A percentile compares a stretch with the other conserved stretches of the same genome.
Evolutionary conservation across 2,113 vertebrate genomes (phyloP).

Genomic region (Macrotus californicus): DNA sequence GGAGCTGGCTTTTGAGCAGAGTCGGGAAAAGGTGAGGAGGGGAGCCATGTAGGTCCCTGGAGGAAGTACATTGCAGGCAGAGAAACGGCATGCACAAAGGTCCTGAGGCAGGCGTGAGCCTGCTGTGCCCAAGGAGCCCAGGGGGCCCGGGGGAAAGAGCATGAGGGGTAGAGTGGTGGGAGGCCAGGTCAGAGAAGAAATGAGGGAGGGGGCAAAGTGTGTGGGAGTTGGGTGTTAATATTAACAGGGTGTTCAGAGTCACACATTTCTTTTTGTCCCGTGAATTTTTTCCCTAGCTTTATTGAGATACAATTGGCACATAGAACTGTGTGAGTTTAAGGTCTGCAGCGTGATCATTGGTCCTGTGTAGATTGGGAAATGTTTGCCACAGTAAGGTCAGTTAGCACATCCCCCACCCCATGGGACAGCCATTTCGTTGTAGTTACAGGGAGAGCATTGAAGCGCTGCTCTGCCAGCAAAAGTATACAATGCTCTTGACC

Average conservation of each 20-base stretch:
- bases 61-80: not conserved
- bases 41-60: not conserved
- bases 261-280: not conserved
- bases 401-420: not conserved
- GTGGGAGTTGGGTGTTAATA: not conserved
- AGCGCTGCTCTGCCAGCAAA: not conserved
- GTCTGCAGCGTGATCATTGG: not conserved
- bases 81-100: not conserved
- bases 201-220: not conserved
- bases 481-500: not conserved
- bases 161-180: accelerated
- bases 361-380: not conserved
- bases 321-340: not conserved
- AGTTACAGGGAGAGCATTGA: not conserved
- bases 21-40: not conserved
- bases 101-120: not conserved
- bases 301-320: not conserved
- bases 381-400: not conserved
- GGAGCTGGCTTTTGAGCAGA: not conserved
- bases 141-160: not conserved
- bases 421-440: not conserved
- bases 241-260: not conserved
- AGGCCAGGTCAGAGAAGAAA: not conserved
- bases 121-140: not conserved
- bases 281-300: not conserved